These are phyloP conservation scores for Tachysurus fulvidraco DNA, from an alignment of 2,113 vertebrate genomes.

Conservation along the genomic window DNA sequence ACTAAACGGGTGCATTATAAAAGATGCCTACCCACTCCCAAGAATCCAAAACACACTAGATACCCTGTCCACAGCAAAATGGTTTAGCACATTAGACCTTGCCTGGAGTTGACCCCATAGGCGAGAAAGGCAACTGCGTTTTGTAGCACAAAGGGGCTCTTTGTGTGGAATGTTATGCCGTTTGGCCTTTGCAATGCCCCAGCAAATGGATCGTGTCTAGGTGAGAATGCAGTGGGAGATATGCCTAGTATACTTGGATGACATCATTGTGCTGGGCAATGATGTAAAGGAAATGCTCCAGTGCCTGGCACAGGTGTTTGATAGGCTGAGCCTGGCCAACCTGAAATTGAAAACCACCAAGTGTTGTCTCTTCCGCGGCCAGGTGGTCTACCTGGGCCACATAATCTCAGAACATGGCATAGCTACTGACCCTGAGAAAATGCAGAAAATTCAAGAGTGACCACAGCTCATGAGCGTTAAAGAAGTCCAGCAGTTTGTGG, in stretches of 20 bases:
- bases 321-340: no score
- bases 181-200: constrained; percentile 45
- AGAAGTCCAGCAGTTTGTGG: not conserved
- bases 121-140: no score
- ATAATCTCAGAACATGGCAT: not conserved
- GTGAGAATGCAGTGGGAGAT: not conserved
- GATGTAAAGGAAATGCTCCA: no score
- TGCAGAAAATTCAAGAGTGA: constrained; percentile 34
- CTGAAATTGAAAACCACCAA: not conserved
- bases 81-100: constrained; percentile 51
- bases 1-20: constrained; percentile 45
- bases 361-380: not conserved
- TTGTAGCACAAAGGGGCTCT: no score
- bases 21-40: constrained; percentile 41
- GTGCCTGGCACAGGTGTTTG: no score
- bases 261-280: not conserved
- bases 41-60: constrained; percentile 47
- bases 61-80: constrained; percentile 41
- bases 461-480: constrained; percentile 23
- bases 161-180: constrained; percentile 53
- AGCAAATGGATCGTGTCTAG: not conserved
- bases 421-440: not conserved
- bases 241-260: not conserved
- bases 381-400: not conserved
- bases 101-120: constrained; percentile 14